phyloP scores from a whole-genome alignment of 2,797 vertebrate genomes.

The Rhinoraja longicauda region DNA sequence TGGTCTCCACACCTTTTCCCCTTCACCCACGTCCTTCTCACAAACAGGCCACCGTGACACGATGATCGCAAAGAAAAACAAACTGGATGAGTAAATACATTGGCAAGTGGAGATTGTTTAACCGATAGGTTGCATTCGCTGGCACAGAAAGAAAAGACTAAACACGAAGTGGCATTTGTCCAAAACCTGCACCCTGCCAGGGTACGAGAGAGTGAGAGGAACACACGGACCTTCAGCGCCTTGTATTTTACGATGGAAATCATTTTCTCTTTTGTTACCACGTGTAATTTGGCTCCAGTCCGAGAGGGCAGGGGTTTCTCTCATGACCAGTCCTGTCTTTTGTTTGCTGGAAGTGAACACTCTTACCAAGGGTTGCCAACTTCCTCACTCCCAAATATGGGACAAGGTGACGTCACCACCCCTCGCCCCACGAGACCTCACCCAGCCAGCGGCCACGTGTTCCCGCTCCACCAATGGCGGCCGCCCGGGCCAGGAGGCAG shows the following conservation, averaged over 20 bases:
- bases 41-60: neutral
- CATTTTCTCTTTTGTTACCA: neutral
- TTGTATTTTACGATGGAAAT: neutral
- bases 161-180: neutral
- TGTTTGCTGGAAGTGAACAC: neutral
- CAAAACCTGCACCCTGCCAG: neutral
- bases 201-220: neutral
- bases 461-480: too few relatives aligned
- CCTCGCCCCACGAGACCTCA: too few relatives aligned
- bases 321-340: neutral
- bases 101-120: neutral
- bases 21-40: neutral
- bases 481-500: too few relatives aligned
- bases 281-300: neutral
- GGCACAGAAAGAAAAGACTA: neutral
- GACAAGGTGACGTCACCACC: too few relatives aligned
- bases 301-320: neutral
- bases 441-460: too few relatives aligned
- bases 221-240: neutral
- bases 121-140: neutral
- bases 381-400: too few relatives aligned
- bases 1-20: neutral
- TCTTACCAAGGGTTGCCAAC: too few relatives aligned
- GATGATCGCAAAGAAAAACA: neutral
- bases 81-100: conserved; percentile 7